These are phyloP conservation scores for Cremastobaeus sp. DNA, from an alignment of 2,888 invertebrate species.

Conservation along the genomic window DNA sequence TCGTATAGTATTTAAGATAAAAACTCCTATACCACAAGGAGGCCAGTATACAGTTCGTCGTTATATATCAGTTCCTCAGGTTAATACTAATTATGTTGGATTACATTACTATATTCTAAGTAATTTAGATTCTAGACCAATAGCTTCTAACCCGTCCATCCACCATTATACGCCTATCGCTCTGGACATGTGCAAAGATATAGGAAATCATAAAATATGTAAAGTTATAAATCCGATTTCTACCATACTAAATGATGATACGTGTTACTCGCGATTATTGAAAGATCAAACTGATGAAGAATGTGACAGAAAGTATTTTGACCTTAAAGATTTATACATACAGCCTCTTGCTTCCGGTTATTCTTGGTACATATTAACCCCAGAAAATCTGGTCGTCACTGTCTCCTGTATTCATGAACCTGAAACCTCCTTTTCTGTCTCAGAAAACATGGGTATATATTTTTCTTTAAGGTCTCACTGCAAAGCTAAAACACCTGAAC, in stretches of 20 bases:
- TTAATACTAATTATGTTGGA: neutral
- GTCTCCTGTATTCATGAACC: neutral
- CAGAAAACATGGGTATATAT: neutral
- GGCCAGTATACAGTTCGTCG: neutral
- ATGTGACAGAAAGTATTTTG: slow-evolving; percentile 5
- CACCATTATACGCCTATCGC: neutral
- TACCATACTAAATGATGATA: slow-evolving; percentile 4
- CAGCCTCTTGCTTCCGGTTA: slow-evolving; percentile 1
- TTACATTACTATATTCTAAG: slow-evolving; percentile 5
- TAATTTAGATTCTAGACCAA: neutral
- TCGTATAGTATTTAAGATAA: slow-evolving; percentile 1
- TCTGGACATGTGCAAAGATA: neutral
- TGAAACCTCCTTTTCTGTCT: neutral
- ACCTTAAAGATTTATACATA: neutral
- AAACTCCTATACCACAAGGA: slow-evolving; percentile 8
- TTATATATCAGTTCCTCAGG: slow-evolving; percentile 1
- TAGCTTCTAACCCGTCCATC: neutral
- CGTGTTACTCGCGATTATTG: slow-evolving; percentile 2
- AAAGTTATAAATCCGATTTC: neutral
- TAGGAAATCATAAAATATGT: slow-evolving; percentile 5
- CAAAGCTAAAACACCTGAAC: neutral
- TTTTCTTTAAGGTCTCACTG: slow-evolving; percentile 6
- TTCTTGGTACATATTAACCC: slow-evolving; percentile 2
- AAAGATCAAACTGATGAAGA: slow-evolving; percentile 4
- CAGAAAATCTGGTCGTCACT: neutral